Conservation (phyloP, 1,140 invertebrate species). For the Sesamia nonagrioides region DNA sequence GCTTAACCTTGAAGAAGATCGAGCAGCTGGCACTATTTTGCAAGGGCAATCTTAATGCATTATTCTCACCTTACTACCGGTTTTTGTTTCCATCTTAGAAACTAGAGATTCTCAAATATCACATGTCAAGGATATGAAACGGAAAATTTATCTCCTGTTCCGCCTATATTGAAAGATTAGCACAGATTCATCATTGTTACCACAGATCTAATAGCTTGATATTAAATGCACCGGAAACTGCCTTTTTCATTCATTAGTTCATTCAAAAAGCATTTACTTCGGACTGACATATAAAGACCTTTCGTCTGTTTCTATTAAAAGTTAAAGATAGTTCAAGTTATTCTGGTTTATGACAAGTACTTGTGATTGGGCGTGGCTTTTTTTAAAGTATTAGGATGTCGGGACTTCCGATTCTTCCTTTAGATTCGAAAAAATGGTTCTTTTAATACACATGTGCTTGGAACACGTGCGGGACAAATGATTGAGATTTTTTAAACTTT, state of each 20-base stretch:
- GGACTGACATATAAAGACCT: constrained; percentile 9
- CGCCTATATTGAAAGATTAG: background rate
- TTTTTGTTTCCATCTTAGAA: too few relatives aligned
- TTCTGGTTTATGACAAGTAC: constrained; percentile 14
- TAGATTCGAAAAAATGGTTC: constrained; percentile 65
- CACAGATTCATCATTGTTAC: background rate
- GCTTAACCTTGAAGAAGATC: too few relatives aligned
- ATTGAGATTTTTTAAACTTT: constrained; percentile 65
- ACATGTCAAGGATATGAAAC: constrained; percentile 18
- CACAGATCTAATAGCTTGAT: constrained; percentile 45
- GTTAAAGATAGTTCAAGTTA: background rate
- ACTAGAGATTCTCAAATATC: background rate
- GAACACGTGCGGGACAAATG: constrained; percentile 67
- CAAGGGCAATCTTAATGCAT: too few relatives aligned
- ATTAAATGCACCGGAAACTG: constrained; percentile 43
- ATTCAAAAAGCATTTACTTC: constrained; percentile 22
- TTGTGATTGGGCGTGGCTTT: constrained; percentile 56
- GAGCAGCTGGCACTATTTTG: too few relatives aligned
- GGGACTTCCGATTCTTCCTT: constrained; percentile 74
- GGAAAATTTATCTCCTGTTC: background rate
- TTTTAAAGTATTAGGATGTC: constrained; percentile 68
- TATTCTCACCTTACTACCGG: too few relatives aligned
- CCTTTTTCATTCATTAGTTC: constrained; percentile 30
- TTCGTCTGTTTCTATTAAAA: background rate
- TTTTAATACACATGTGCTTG: constrained; percentile 66